Conservation (phyloP, 53 echinoderm and acorn worm genomes). For the Luidia sarsii region DNA sequence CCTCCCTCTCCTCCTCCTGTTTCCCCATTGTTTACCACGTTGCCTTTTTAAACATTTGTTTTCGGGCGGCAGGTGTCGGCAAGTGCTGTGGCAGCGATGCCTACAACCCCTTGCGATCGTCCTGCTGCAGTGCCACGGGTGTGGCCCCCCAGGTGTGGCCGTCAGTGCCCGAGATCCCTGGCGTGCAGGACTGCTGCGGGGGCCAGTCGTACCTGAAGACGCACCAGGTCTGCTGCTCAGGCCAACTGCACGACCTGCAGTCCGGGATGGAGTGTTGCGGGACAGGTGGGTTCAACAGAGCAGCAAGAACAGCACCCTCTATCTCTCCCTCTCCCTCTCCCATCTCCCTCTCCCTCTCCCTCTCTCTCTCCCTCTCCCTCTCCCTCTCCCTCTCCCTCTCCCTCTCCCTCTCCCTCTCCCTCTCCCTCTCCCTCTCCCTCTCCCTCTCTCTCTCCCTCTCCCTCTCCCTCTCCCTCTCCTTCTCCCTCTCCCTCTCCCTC, state of each 20-base stretch:
- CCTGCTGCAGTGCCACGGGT: slow-evolving; percentile 58
- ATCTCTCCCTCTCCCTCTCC: no score
- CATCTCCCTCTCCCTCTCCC: no score
- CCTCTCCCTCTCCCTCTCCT: no score
- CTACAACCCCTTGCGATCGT: slow-evolving; percentile 56
- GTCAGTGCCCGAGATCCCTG: slow-evolving; percentile 55
- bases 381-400: no score
- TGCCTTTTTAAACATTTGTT: not conserved
- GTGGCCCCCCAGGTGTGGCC: not conserved
- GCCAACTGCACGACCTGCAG: slow-evolving; percentile 8
- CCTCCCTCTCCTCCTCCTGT: no score
- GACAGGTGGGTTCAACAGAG: slow-evolving; percentile 35
- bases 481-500: no score
- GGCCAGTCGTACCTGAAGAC: slow-evolving; percentile 65
- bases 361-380: no score
- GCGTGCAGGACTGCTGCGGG: slow-evolving; percentile 73
- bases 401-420: no score
- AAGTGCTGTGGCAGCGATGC: slow-evolving; percentile 52
- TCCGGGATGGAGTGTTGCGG: slow-evolving; percentile 52
- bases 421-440: no score
- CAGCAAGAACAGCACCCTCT: no score
- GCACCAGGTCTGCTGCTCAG: slow-evolving; percentile 59
- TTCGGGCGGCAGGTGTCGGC: slow-evolving; percentile 62
- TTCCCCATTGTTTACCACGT: no score
- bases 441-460: no score